Percentiles rank a stretch among this genome's conserved stretches.
Evolutionary conservation across 2,888 invertebrate species (phyloP).

Genomic region (Thelaira solivaga): DNA sequence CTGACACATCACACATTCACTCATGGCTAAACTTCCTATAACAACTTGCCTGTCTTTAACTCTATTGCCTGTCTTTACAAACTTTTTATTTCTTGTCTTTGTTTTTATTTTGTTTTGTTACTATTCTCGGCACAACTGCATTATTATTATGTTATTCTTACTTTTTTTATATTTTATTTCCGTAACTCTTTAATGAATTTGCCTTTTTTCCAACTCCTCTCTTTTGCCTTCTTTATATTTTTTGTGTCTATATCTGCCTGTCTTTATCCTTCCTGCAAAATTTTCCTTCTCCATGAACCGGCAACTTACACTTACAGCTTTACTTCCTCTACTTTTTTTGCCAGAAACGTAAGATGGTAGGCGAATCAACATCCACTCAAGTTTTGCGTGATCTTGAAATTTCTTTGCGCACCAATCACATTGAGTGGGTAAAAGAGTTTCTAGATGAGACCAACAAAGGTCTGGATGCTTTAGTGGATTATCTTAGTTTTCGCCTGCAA

Average conservation of each 20-base stretch:
- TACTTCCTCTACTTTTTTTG: slow-evolving; percentile 79
- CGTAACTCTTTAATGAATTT: neutral
- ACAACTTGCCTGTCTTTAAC: neutral
- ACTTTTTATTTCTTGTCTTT: neutral
- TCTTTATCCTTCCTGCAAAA: slow-evolving; percentile 31
- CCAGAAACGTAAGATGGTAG: slow-evolving; percentile 97
- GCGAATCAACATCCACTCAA: slow-evolving; percentile 98
- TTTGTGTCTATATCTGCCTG: too few relatives aligned
- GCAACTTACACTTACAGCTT: slow-evolving; percentile 74
- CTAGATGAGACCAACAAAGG: slow-evolving; percentile 97
- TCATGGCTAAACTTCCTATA: slow-evolving; percentile 7
- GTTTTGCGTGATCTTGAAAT: slow-evolving; percentile 98
- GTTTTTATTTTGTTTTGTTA: neutral
- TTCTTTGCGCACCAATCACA: slow-evolving; percentile 98
- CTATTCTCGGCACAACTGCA: slow-evolving; percentile 34
- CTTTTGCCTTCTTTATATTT: too few relatives aligned
- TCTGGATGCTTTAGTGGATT: slow-evolving; percentile 96
- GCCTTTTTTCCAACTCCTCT: slow-evolving; percentile 8
- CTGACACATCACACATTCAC: neutral
- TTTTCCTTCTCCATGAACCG: slow-evolving; percentile 42
- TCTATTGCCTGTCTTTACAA: neutral
- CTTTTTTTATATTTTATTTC: neutral
- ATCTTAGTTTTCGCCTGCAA: slow-evolving; percentile 94
- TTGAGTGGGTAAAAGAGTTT: slow-evolving; percentile 99
- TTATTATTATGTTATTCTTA: slow-evolving; percentile 9